Percentiles rank a stretch among this genome's conserved stretches.
phyloP scores from a whole-genome alignment of 2,113 vertebrate genomes.

The Sardina pilchardus region DNA sequence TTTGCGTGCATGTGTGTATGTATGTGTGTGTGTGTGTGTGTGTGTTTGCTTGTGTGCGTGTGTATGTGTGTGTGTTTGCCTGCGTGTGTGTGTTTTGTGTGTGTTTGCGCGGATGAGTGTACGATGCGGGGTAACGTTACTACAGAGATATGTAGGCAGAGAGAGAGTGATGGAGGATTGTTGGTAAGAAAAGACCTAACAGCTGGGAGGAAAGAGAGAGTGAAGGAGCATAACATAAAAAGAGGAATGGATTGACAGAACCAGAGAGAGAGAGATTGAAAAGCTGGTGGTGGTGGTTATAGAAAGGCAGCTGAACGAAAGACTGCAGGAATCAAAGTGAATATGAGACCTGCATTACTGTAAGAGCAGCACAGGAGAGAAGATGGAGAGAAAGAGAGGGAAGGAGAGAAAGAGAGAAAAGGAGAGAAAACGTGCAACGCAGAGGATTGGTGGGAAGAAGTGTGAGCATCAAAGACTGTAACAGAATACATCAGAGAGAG shows the following conservation, averaged over 20 bases:
- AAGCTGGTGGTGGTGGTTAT: background rate
- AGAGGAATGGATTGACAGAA: no score
- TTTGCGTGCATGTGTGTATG: background rate
- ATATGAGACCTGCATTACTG: background rate
- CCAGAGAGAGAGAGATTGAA: no score
- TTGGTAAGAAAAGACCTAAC: no score
- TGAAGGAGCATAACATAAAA: no score
- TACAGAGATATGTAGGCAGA: background rate
- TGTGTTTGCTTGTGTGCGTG: background rate
- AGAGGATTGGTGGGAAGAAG: slow-evolving; percentile 15
- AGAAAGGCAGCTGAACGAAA: background rate
- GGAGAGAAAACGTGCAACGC: slow-evolving; percentile 24
- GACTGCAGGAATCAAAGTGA: background rate
- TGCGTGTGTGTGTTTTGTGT: background rate
- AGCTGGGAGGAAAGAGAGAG: no score
- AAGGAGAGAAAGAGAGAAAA: slow-evolving; percentile 28
- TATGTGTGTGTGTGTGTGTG: background rate
- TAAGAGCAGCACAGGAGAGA: background rate
- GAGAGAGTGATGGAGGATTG: no score
- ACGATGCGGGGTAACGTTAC: no score
- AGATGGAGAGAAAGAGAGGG: background rate
- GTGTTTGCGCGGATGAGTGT: slow-evolving; percentile 16
- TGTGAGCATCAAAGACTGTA: background rate
- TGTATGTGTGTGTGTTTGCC: background rate
- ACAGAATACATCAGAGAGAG: background rate